Percentiles rank a stretch among this genome's conserved stretches.
Evolutionary conservation across 2,797 vertebrate genomes (phyloP).

Genomic region (Thalassophryne amazonica): DNA sequence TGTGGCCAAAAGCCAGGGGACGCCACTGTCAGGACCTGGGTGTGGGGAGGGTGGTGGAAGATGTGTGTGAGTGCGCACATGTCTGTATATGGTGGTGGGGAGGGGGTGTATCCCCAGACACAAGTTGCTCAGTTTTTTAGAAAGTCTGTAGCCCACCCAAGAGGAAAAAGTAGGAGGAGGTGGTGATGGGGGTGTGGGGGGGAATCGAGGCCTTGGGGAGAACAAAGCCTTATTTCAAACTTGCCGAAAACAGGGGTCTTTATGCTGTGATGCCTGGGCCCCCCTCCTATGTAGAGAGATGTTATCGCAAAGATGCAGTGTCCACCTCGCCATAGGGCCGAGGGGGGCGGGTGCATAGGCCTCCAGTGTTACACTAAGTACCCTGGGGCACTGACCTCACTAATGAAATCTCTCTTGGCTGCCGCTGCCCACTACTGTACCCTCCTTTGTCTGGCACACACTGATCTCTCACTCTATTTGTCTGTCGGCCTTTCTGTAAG

Average conservation of each 20-base stretch:
- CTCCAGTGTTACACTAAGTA: slow-evolving; percentile 77
- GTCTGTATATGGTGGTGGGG: slow-evolving; percentile 30
- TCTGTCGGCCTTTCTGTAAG: slow-evolving; percentile 56
- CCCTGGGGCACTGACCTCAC: slow-evolving; percentile 72
- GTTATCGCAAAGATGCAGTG: slow-evolving; percentile 82
- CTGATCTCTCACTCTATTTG: slow-evolving; percentile 63
- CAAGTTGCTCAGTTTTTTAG: slow-evolving; percentile 80
- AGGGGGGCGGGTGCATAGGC: slow-evolving; percentile 60
- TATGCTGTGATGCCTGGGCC: slow-evolving; percentile 73
- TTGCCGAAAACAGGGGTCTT: slow-evolving; percentile 79
- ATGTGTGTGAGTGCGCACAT: slow-evolving; percentile 48
- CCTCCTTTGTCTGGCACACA: slow-evolving; percentile 70
- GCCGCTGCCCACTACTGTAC: slow-evolving; percentile 72
- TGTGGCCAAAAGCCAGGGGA: slow-evolving; percentile 68
- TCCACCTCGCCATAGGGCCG: slow-evolving; percentile 70
- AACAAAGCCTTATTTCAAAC: slow-evolving; percentile 82
- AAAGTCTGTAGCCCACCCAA: slow-evolving; percentile 77
- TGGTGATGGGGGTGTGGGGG: slow-evolving; percentile 37
- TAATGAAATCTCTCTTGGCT: slow-evolving; percentile 75
- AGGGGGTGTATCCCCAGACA: slow-evolving; percentile 71
- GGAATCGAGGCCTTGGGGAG: slow-evolving; percentile 54
- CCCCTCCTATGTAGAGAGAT: slow-evolving; percentile 75
- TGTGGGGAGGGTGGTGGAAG: slow-evolving; percentile 35
- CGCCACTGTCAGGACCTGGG: slow-evolving; percentile 56
- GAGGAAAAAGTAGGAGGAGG: slow-evolving; percentile 74